Evolutionary conservation across 1,140 invertebrate species (phyloP), one percentile per base, ranked within the genome.

Genomic region (Saccostrea cuccullata): DNA sequence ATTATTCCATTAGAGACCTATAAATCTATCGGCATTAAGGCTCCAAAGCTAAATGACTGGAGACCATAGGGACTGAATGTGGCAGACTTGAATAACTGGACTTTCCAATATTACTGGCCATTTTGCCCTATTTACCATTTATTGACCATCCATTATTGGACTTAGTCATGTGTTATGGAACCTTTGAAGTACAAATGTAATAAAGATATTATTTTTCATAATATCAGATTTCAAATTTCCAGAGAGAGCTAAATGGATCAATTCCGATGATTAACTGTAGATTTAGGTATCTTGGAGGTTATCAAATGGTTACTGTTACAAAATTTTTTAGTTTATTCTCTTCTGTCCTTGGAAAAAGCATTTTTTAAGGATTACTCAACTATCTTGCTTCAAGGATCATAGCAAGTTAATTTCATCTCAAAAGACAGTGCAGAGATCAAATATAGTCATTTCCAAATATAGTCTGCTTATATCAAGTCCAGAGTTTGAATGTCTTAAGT

Each of bases 151-250:
- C 4, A 17, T 77, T 30, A 77, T 77, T 77, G 26, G 26, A 77
- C 36, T 77, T 77, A 36, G 70, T 77, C 70, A 77, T 12, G 70
- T 26, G 30, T 77, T 77, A 77, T 36, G 26, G 70, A 77, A 36
- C 26, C 70, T 77, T 77, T 77, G 70, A 77, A 77, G 26, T 77
- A 26, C 30, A 77, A 36, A 77, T 77, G 70, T 30, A 77, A 77
- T 36, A 30, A 36, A 30, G 70, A 15, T 11, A 15, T 36, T 77
- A 77, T 77, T 77, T 30, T 26, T 77, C 70, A 30, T 77, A 26
- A 13, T 77, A 77, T 77, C 26, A 77, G 70, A 77, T 77, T 77
- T 77, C 70, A 77, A 30, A 77, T 77, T 77, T 77, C 23, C 70
- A 77, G 15, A 77, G 30, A 36, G 70, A 36, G 70, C 23, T 15